Evolutionary conservation across 1,140 invertebrate species (phyloP).

Genomic region (Meloidogyne chitwoodi): DNA sequence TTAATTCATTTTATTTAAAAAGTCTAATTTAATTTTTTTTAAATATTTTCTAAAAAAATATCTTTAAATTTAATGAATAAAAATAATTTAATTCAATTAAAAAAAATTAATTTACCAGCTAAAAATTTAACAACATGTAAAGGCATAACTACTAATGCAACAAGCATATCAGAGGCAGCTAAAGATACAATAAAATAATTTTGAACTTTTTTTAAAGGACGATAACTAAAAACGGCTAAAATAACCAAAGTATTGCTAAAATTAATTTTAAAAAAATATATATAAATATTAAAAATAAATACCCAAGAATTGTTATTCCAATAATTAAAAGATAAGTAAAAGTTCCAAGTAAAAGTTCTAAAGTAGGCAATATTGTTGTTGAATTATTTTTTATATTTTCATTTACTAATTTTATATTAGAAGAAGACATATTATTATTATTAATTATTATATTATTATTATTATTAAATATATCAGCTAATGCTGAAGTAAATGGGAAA

Average conservation of each 20-base stretch:
- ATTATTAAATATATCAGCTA: neutral
- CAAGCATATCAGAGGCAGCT: conserved; percentile 93
- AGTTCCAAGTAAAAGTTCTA: conserved; percentile 57
- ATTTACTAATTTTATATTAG: too few relatives aligned
- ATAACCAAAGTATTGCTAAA: conserved; percentile 74
- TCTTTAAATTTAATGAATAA: too few relatives aligned
- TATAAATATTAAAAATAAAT: neutral
- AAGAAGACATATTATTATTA: too few relatives aligned
- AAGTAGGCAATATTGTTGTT: conserved; percentile 39
- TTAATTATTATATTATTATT: neutral
- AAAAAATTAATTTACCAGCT: conserved; percentile 61
- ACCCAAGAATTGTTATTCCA: conserved; percentile 33
- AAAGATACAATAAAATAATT: conserved; percentile 96
- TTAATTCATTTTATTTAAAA: too few relatives aligned
- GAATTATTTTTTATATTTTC: neutral
- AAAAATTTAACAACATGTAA: conserved; percentile 89
- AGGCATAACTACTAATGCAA: conserved; percentile 89
- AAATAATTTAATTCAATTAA: neutral
- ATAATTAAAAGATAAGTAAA: conserved; percentile 53
- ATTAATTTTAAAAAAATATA: conserved; percentile 70
- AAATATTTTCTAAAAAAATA: too few relatives aligned
- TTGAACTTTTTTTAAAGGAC: conserved; percentile 89
- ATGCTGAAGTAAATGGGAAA: neutral
- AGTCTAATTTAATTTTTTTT: too few relatives aligned
- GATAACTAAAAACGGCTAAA: conserved; percentile 87